Conservation (phyloP, 2,888 invertebrate species). For the Carabus problematicus region DNA sequence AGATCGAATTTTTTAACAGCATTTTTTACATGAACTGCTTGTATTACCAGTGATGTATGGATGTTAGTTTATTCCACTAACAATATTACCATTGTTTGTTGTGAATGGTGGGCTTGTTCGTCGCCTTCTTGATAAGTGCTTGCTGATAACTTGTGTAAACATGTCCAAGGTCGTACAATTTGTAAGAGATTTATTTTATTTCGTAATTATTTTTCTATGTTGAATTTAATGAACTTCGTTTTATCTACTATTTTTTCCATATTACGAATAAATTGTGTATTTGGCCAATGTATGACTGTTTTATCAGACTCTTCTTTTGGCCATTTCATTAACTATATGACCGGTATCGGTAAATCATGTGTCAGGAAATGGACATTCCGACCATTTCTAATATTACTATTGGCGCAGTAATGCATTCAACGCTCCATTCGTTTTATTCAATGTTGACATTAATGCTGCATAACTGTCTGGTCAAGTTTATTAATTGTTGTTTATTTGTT, state of each 20-base stretch:
- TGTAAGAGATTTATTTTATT: slow-evolving; percentile 13
- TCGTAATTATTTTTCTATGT: too few species aligned
- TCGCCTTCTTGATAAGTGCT: slow-evolving; percentile 17
- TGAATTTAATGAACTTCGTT: too few species aligned
- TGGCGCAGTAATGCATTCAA: too few species aligned
- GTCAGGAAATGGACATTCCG: too few species aligned
- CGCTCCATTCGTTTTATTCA: slow-evolving; percentile 4
- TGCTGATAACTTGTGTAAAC: slow-evolving; percentile 34
- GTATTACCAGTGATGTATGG: not conserved
- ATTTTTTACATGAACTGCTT: not conserved
- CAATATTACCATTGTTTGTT: slow-evolving; percentile 28
- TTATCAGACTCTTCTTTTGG: too few species aligned
- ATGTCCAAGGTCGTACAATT: slow-evolving; percentile 26
- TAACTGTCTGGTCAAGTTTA: not conserved
- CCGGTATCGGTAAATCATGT: too few species aligned
- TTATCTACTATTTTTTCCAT: too few species aligned
- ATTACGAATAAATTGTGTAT: too few species aligned
- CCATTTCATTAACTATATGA: too few species aligned
- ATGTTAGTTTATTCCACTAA: not conserved
- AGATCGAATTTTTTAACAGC: too few species aligned
- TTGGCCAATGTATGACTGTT: too few species aligned
- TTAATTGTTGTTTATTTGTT: slow-evolving; percentile 32
- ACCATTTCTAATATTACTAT: too few species aligned
- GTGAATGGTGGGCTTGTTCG: slow-evolving; percentile 30
- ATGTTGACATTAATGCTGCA: slow-evolving; percentile 8